These are phyloP conservation scores for Calyptomena viridis DNA, from an alignment of 2,113 vertebrate species.

Conservation along the genomic window DNA sequence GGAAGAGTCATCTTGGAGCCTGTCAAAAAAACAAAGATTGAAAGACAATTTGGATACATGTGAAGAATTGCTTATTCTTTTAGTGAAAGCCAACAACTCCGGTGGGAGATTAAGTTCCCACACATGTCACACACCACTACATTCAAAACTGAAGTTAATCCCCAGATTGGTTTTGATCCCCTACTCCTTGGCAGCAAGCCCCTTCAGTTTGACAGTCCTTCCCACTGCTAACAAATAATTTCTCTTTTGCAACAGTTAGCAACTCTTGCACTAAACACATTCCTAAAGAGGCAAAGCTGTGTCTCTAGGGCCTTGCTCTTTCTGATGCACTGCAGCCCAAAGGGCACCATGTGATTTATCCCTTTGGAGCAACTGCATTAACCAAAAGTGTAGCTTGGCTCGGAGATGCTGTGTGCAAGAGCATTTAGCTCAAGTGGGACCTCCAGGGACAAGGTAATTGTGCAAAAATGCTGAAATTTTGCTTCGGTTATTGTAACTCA, in stretches of 20 bases:
- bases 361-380: not conserved
- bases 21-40: not conserved
- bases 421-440: not conserved
- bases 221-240: not conserved
- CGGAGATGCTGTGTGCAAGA: not conserved
- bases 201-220: not conserved
- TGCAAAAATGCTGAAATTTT: not conserved
- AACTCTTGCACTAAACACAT: not conserved
- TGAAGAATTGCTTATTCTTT: not conserved
- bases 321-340: not conserved
- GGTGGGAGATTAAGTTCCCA: not conserved
- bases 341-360: not conserved
- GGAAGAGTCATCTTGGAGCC: slow-evolving; percentile 75
- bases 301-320: not conserved
- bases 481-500: not conserved
- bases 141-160: not conserved
- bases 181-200: not conserved
- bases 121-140: not conserved
- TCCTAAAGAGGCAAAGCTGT: not conserved
- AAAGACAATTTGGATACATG: not conserved
- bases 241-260: not conserved
- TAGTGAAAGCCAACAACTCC: not conserved
- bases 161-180: not conserved
- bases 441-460: not conserved
- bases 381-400: not conserved